Percentiles rank a stretch among this genome's conserved stretches.
phyloP scores from a whole-genome alignment of 2,888 invertebrate genomes.

The Protophormia terraenovae region DNA sequence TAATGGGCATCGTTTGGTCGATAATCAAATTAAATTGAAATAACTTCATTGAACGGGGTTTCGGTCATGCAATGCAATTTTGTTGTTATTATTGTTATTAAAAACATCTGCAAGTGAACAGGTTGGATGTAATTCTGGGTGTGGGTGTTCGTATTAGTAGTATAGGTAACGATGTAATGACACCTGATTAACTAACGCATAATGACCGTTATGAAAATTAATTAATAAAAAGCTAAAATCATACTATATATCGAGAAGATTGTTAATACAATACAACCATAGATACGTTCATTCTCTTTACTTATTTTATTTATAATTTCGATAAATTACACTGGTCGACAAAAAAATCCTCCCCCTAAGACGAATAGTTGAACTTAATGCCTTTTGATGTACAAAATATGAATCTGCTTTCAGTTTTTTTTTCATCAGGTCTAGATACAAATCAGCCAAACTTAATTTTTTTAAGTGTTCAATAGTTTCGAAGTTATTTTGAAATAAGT shows the following conservation, averaged over 20 bases:
- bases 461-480: too few relatives aligned
- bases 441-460: too few relatives aligned
- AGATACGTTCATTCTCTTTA: too few relatives aligned
- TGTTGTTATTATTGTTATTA: conserved; percentile 3
- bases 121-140: not conserved
- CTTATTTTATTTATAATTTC: too few relatives aligned
- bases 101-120: conserved; percentile 42
- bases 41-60: conserved; percentile 26
- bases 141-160: conserved; percentile 26
- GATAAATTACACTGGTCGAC: too few relatives aligned
- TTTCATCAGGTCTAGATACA: too few relatives aligned
- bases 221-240: conserved; percentile 5
- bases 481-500: too few relatives aligned
- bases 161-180: conserved; percentile 13
- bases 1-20: conserved; percentile 79
- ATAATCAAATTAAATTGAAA: conserved; percentile 77
- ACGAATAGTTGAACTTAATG: too few relatives aligned
- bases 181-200: conserved; percentile 16
- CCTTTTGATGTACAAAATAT: too few relatives aligned
- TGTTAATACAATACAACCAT: too few relatives aligned
- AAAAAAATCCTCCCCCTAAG: too few relatives aligned
- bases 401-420: too few relatives aligned
- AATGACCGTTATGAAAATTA: conserved; percentile 15
- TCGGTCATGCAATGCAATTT: conserved; percentile 41
- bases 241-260: not conserved